Base-by-base conservation (phyloP, 1,140 invertebrate species). In the Papilio helenus region DNA sequence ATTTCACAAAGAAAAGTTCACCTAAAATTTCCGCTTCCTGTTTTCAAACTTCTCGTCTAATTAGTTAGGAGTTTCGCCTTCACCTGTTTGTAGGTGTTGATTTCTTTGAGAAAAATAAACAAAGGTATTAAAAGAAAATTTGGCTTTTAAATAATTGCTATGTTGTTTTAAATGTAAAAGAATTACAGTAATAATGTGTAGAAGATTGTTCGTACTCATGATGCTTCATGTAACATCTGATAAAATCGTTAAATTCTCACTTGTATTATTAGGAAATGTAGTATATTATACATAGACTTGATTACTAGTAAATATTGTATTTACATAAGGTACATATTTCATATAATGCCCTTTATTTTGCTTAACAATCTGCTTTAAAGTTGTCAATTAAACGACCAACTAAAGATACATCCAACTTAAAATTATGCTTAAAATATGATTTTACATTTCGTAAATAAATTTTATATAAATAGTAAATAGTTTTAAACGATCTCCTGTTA, bases 31-130 rank as follows among this genome's bases (percentile, higher is more conserved):
- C 26, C 61, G 61, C 61, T 68, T 68, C 61, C 61, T 68, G 23
- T 68, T 68, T 29, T 16, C 61, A 29, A 68, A 68, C 61, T 68
- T 68, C 29, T 68, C 61, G 26, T 68, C 61, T 68, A 68, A 68
- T 68, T 68, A 68, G 61, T 68, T 68, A 68, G 26, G 26, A 68
- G 61, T 68, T 68, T 26, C 61, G 61, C 26, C 61, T 68, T 68
- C 12, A 68, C 61, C 61, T 68, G 61, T 68, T 68, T 68, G 61
- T 29, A 29, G 9, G 23, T 68, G 61, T 68, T 68, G 23, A 68
- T 68, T 68, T 68, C 61, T 68, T 68, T 23, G 10, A 34, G 61
- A 29, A 29, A 29, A 12, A 29, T 14, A 20, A 68, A 68, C 20
- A 16, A 68, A 29, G 23, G 23, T 68, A 29, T 29, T 34, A 18